phyloP scores from a whole-genome alignment of 2,888 invertebrate species.

The Drosophila cognata region DNA sequence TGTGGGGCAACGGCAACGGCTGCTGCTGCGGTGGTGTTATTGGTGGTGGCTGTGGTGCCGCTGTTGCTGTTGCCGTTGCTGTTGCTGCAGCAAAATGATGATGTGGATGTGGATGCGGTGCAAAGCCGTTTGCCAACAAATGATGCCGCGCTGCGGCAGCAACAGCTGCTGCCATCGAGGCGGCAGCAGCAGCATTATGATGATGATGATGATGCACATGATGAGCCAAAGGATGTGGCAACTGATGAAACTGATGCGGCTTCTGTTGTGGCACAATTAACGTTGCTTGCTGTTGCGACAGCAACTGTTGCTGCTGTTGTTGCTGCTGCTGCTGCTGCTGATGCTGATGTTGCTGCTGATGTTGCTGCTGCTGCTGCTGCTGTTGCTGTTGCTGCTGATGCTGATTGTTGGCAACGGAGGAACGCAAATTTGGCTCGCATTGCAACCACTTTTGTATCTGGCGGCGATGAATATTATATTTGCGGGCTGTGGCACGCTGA shows the following conservation, averaged over 20 bases:
- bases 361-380: constrained; percentile 28
- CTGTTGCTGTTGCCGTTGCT: constrained; percentile 19
- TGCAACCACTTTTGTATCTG: constrained; percentile 97
- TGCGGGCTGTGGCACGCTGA: constrained; percentile 94
- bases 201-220: constrained; percentile 57
- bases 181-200: constrained; percentile 60
- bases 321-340: constrained; percentile 23
- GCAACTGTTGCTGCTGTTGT: constrained; percentile 24
- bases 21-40: constrained; percentile 11
- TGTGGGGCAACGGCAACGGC: constrained; percentile 5
- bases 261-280: constrained; percentile 44
- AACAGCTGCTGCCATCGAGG: constrained; percentile 51
- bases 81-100: constrained; percentile 34
- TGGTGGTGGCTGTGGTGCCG: constrained; percentile 16
- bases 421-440: constrained; percentile 92
- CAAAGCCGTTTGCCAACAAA: constrained; percentile 47
- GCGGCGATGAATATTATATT: constrained; percentile 94
- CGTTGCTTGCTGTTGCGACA: constrained; percentile 39
- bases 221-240: constrained; percentile 66
- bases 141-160: constrained; percentile 57
- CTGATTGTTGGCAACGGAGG: constrained; percentile 87
- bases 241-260: constrained; percentile 55
- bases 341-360: constrained; percentile 43
- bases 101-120: constrained; percentile 36
- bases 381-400: constrained; percentile 76